phyloP scores from a whole-genome alignment of 2,888 invertebrate species.

The Pherbina coryleti region DNA sequence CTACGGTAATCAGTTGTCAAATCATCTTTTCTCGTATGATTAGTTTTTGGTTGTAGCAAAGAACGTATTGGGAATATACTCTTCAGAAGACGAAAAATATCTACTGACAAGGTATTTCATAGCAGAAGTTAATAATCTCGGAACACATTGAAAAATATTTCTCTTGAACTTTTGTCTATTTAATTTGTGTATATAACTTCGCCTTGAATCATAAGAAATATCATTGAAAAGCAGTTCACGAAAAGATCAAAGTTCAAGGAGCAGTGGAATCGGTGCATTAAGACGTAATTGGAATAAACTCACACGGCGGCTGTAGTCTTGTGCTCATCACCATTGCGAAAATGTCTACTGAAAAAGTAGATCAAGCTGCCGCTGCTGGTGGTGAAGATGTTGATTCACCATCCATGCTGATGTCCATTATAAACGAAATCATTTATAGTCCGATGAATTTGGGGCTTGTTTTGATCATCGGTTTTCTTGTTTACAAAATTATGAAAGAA shows the following conservation, averaged over 20 bases:
- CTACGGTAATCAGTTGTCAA: no score
- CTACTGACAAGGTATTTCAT: no score
- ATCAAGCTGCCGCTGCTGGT: conserved; percentile 42
- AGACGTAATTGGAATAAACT: conserved; percentile 14
- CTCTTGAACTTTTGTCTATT: not conserved
- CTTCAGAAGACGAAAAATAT: no score
- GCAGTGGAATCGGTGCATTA: conserved; percentile 8
- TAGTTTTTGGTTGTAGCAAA: no score
- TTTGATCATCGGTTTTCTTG: conserved; percentile 77
- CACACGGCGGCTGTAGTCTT: not conserved
- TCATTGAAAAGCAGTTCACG: not conserved
- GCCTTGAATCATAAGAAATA: conserved; percentile 4
- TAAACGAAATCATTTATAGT: conserved; percentile 77
- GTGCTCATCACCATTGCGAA: not conserved
- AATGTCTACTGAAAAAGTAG: conserved; percentile 43
- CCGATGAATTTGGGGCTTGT: conserved; percentile 80
- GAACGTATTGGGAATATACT: no score
- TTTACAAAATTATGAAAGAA: conserved; percentile 81
- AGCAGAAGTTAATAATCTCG: no score
- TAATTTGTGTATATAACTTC: conserved; percentile 7
- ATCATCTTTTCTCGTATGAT: not conserved
- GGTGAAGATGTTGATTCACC: conserved; percentile 43
- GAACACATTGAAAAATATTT: conserved; percentile 21
- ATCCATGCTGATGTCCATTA: conserved; percentile 59
- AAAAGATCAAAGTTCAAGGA: conserved; percentile 52